Evolutionary conservation across 2,888 invertebrate genomes (phyloP).

Genomic region (Agrochola lota): DNA sequence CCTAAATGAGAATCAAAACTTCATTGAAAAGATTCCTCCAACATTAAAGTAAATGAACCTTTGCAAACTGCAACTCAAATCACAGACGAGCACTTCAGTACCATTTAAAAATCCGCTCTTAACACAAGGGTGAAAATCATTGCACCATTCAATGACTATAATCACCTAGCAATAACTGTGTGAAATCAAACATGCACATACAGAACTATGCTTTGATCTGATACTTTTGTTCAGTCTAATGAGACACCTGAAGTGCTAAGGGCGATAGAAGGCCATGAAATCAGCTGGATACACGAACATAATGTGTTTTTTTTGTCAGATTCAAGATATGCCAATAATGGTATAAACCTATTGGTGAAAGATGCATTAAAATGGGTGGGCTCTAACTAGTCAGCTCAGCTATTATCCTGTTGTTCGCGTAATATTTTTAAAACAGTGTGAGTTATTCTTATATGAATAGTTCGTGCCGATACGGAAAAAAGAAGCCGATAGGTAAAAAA

Average conservation of each 20-base stretch:
- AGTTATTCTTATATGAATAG: background rate
- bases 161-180: constrained; percentile 53
- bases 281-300: constrained; percentile 15
- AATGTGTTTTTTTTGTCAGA: background rate
- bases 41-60: background rate
- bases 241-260: constrained; percentile 78
- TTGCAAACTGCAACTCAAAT: background rate
- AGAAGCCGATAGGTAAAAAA: background rate
- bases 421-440: background rate
- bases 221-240: constrained; percentile 81
- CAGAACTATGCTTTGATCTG: constrained; percentile 77
- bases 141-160: constrained; percentile 39
- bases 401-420: background rate
- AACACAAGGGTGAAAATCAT: constrained; percentile 46
- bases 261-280: constrained; percentile 60
- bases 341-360: background rate
- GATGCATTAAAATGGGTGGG: background rate
- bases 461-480: background rate
- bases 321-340: background rate
- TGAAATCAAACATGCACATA: constrained; percentile 59
- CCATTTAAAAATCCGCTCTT: constrained; percentile 50
- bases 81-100: constrained; percentile 16
- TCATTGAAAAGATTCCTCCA: background rate
- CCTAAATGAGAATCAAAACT: background rate
- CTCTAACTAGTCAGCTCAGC: background rate